A percentile compares a stretch with the other conserved stretches of the same genome.
phyloP scores from a whole-genome alignment of 2,113 vertebrate genomes.

The Trichomycterus rosablanca region DNA sequence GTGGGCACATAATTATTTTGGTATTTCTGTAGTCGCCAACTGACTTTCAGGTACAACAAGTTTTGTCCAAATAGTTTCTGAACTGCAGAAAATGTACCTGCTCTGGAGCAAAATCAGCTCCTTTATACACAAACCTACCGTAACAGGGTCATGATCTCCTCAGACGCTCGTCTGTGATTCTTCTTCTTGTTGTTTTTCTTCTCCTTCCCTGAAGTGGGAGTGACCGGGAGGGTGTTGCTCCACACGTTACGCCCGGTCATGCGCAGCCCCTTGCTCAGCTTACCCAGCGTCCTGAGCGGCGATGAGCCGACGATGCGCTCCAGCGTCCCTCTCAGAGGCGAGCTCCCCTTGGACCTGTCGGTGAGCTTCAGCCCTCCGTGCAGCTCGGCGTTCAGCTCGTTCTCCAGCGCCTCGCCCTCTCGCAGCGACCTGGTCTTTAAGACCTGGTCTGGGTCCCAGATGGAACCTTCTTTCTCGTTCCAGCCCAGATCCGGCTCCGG shows the following conservation, averaged over 20 bases:
- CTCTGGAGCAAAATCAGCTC: too few relatives aligned
- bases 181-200: slow-evolving; percentile 54
- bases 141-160: slow-evolving; percentile 69
- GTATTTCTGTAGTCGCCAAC: too few relatives aligned
- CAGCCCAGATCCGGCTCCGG: slow-evolving; percentile 57
- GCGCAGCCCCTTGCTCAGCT: slow-evolving; percentile 68
- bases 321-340: slow-evolving; percentile 72
- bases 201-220: slow-evolving; percentile 59
- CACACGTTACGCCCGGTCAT: slow-evolving; percentile 65
- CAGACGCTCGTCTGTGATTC: slow-evolving; percentile 67
- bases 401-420: slow-evolving; percentile 69
- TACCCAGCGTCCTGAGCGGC: slow-evolving; percentile 76
- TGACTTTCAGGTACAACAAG: too few relatives aligned
- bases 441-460: slow-evolving; percentile 52
- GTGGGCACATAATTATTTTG: too few relatives aligned
- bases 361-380: slow-evolving; percentile 55
- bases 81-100: too few relatives aligned
- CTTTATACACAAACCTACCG: slow-evolving; percentile 32
- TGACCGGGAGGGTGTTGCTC: slow-evolving; percentile 59
- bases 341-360: slow-evolving; percentile 56
- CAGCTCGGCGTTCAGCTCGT: slow-evolving; percentile 65
- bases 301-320: slow-evolving; percentile 78
- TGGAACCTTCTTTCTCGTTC: slow-evolving; percentile 54
- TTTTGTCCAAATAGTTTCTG: too few relatives aligned
- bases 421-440: slow-evolving; percentile 57